Evolutionary conservation across 2,113 vertebrate genomes (phyloP), one percentile per base, ranked within the genome.

Genomic region (Catagonus wagneri): DNA sequence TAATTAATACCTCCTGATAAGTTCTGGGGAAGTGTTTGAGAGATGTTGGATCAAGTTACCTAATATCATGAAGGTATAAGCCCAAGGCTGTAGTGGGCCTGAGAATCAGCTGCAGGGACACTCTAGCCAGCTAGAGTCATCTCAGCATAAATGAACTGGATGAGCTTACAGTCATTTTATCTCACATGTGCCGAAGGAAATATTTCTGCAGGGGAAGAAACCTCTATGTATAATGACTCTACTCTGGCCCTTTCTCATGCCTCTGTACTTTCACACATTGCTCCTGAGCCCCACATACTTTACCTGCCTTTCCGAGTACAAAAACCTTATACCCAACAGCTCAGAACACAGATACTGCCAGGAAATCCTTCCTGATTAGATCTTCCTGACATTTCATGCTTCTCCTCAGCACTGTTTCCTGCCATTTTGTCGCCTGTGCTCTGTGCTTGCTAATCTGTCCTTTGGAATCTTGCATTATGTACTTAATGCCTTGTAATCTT

Each of bases 341-440:
- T 93, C 12, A 23, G 60, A 85, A 36, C 7, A 7, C 19, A 52
- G 39, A 60, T 7, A 44, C 44, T 10, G 52, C 80, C 16, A 52
- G 79, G 34, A 95, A 84, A 87, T 52, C 12, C 25, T 93, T 95
- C 56, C 69, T 92, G 75, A 93, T 56, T 34, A 80, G 52, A 25
- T 86, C 15, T 65, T 94, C 34, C 23, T 83, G 90, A 89, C 65
- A 79, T 78, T 63, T 83, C 63, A 19, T 25, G 39, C 36, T 83
- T 65, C 36, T 65, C 9, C 34, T 56, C 27, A 4, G 29, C 44
- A 85, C 15, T 0, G 2, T 91, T 56, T 52, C 74, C 65, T 74
- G 89, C 66, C 61, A 29, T 84, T 81, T 94, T 72, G 13, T n/a
- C 32, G 94, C 16, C 71, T 85, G 54, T 72, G 60, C 39, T 63